Evolutionary conservation across 2,797 vertebrate species (phyloP).

Genomic region (Tamandua tetradactyla): DNA sequence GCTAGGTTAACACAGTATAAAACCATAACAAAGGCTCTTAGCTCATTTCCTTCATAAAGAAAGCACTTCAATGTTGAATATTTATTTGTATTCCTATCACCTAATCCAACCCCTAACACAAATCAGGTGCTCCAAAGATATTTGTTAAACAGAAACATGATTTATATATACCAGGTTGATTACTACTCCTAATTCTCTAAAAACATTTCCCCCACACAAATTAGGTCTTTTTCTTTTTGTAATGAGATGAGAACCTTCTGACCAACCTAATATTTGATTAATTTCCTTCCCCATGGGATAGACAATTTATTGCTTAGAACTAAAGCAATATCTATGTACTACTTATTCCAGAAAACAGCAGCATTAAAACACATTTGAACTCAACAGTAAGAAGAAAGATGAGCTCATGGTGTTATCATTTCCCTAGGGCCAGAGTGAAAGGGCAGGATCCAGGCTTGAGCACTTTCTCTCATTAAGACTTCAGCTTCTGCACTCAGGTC

Average conservation of each 20-base stretch:
- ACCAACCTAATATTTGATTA: slow-evolving; percentile 50
- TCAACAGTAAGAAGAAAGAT: slow-evolving; percentile 33
- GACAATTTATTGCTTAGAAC: slow-evolving; percentile 39
- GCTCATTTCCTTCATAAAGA: not conserved
- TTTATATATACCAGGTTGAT: slow-evolving; percentile 10
- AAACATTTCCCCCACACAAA: slow-evolving; percentile 37
- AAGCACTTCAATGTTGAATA: not conserved
- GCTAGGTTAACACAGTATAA: slow-evolving; percentile 7
- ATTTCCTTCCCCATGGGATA: not conserved
- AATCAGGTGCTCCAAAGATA: not conserved
- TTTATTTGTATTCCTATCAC: slow-evolving; percentile 8
- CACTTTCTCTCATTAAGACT: slow-evolving; percentile 67
- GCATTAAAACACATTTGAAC: slow-evolving; percentile 49
- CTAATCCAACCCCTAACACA: not conserved
- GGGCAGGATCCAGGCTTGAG: slow-evolving; percentile 29
- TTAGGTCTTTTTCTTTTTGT: slow-evolving; percentile 42
- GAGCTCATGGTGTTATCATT: slow-evolving; percentile 3
- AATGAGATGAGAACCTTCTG: slow-evolving; percentile 11
- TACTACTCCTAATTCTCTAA: not conserved
- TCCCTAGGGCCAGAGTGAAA: not conserved
- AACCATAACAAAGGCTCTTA: not conserved
- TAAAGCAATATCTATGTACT: not conserved
- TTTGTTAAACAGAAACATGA: slow-evolving; percentile 12
- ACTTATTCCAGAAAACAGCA: slow-evolving; percentile 1
- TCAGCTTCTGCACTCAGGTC: slow-evolving; percentile 6